A percentile compares a stretch with the other conserved stretches of the same genome.
Evolutionary conservation across 2,797 vertebrate genomes (phyloP).

Genomic region (Hafferia zeledoni): DNA sequence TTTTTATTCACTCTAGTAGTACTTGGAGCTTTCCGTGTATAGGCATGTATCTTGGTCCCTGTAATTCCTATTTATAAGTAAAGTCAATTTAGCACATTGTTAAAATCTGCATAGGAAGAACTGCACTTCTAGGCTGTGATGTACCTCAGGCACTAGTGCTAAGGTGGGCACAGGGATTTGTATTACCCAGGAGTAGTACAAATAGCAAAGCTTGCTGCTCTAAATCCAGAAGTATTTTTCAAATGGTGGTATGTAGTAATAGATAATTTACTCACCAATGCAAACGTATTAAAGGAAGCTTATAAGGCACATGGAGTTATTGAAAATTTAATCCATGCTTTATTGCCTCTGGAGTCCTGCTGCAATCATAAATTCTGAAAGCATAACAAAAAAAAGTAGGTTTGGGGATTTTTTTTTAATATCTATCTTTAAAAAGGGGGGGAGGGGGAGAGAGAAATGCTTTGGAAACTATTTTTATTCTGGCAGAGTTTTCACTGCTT

Average conservation of each 20-base stretch:
- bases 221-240: background rate
- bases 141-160: background rate
- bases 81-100: rapidly evolving
- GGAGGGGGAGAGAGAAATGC: background rate
- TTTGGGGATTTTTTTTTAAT: background rate
- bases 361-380: background rate
- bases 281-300: background rate
- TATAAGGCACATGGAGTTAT: background rate
- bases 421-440: background rate
- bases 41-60: background rate
- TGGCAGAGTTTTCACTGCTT: slow-evolving; percentile 33
- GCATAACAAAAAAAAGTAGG: background rate
- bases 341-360: background rate
- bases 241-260: background rate
- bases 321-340: slow-evolving; percentile 37
- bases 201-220: background rate
- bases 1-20: background rate
- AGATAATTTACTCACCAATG: background rate
- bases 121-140: background rate
- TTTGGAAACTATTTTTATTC: slow-evolving; percentile 41
- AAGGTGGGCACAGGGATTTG: background rate
- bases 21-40: background rate
- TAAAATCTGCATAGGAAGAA: background rate
- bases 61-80: background rate
- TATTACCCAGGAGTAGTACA: background rate